Evolutionary conservation across 2,888 invertebrate species (phyloP), one percentile per base, ranked within the genome.

Genomic region (Poecilobothrus nobilitatus): DNA sequence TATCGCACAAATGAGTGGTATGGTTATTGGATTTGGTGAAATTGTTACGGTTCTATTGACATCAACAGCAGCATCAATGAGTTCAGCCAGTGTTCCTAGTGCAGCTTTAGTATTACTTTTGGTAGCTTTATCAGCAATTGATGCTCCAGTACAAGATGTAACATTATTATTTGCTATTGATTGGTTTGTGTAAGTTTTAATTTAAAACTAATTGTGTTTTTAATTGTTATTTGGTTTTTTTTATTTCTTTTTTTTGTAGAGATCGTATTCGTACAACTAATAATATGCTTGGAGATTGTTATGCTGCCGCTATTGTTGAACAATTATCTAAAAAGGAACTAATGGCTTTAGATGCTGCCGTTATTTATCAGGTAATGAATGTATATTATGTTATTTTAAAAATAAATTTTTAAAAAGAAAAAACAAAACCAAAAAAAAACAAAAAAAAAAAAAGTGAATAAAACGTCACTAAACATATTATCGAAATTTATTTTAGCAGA

Each of bases 251-350:
- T 53, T 18, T 53, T 80, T 83, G 1, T 81, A 94, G 93, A 53
- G 94, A 94, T 79, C 88, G 94, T 41, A 89, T 93, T 76, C 85
- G 94, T 69, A 94, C 94, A 0, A 92, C 92, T 0, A 94, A 94
- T 79, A 94, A 94, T 78, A 90, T 94, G 87, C 81, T 94, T 68
- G 94, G 93, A 0, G 94, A 94, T 78, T 92, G 92, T 78, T 94
- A 94, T 79, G 89, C 92, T 2, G 92, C 93, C 3, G 93, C 92
- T 0, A 87, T 94, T 1, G 91, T 94, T 18, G 92, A 94, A 77
- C 89, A 90, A 74, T 82, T 93, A 66, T 94, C 93, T 15, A 90
- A 90, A 80, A 89, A 90, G 72, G 92, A 94, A 79, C 82, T 93
- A 27, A 89, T 90, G 88, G 90, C 90, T 0, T 84, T 89, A 73